Percentiles rank a stretch among this genome's conserved stretches.
Conservation (phyloP, 2,797 vertebrate genomes). For the Mallotus villosus region DNA sequence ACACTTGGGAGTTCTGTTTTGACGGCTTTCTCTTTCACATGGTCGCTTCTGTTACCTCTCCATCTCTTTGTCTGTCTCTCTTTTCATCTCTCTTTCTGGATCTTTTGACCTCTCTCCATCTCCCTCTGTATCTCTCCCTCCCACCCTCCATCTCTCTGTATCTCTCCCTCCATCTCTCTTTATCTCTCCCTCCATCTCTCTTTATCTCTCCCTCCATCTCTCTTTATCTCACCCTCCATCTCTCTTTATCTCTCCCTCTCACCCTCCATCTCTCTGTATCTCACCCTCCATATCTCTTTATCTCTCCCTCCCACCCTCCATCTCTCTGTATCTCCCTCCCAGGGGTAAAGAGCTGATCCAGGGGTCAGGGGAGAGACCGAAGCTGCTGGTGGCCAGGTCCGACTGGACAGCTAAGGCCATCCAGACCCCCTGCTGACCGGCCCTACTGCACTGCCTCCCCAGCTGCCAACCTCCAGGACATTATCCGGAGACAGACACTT, state of each 20-base stretch:
- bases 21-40: background rate
- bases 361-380: constrained; percentile 67
- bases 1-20: background rate
- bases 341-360: constrained; percentile 77
- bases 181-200: background rate
- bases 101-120: background rate
- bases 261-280: background rate
- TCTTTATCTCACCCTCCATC: background rate
- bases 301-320: constrained; percentile 14
- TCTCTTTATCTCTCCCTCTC: background rate
- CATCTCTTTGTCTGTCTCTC: background rate
- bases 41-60: background rate
- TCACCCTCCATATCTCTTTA: background rate
- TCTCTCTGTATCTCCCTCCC: constrained; percentile 17
- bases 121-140: background rate
- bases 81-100: background rate
- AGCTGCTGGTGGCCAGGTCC: constrained; percentile 69
- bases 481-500: background rate
- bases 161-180: background rate
- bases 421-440: constrained; percentile 51
- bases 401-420: constrained; percentile 48
- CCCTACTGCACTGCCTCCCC: background rate
- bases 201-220: background rate
- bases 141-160: background rate
- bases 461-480: constrained; percentile 24